Percentiles rank a stretch among this genome's conserved stretches.
phyloP scores from a whole-genome alignment of 2,113 vertebrate species.

The Acanthochromis polyacanthus region DNA sequence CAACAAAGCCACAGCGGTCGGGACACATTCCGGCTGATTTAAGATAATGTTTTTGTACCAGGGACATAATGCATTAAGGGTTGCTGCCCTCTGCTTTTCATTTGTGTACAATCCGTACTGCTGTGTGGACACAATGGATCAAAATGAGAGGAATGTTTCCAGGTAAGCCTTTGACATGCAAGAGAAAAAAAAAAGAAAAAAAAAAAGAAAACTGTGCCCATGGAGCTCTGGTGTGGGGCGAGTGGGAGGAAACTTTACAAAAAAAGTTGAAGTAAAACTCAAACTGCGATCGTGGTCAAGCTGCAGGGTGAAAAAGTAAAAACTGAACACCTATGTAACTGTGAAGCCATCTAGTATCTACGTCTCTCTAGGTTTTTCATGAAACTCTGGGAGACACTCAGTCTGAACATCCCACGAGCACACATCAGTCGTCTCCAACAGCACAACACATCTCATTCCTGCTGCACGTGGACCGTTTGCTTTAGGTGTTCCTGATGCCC shows the following conservation, averaged over 20 bases:
- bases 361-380: conserved; percentile 40
- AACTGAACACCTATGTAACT: conserved; percentile 49
- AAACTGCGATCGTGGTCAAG: conserved; percentile 18
- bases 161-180: conserved; percentile 60
- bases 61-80: conserved; percentile 32
- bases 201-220: conserved; percentile 31
- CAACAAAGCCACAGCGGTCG: conserved; percentile 19
- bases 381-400: conserved; percentile 37
- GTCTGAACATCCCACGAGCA: conserved; percentile 38
- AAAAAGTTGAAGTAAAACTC: conserved; percentile 36
- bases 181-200: conserved; percentile 3
- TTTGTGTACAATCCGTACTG: conserved; percentile 44
- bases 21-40: conserved; percentile 42
- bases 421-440: conserved; percentile 14
- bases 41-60: conserved; percentile 19
- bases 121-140: conserved; percentile 35
- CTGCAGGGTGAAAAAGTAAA: conserved; percentile 29
- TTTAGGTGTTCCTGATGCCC: conserved; percentile 95
- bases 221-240: conserved; percentile 20
- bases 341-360: conserved; percentile 60
- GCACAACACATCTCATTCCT: conserved; percentile 5
- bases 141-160: conserved; percentile 73
- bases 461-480: not conserved
- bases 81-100: conserved; percentile 19
- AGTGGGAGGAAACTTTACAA: not conserved